A percentile compares a stretch with the other conserved stretches of the same genome.
Conservation (phyloP, 2,888 invertebrate genomes). For the Drosophila bunnanda region DNA sequence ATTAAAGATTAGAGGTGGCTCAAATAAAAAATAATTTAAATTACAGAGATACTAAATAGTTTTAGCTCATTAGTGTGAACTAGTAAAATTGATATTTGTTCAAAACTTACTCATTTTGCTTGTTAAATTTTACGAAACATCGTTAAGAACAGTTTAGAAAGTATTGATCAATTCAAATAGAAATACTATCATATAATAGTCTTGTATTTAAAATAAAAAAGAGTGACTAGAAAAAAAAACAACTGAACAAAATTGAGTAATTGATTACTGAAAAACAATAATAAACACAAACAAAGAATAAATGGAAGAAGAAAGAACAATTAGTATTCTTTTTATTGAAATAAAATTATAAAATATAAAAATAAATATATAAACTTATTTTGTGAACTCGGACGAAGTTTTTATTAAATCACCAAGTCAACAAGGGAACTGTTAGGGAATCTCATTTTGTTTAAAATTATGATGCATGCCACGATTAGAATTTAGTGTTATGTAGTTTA, state of each 20-base stretch:
- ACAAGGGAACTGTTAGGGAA: background rate
- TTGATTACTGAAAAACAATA: too few relatives aligned
- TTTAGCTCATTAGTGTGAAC: too few relatives aligned
- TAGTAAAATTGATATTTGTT: too few relatives aligned
- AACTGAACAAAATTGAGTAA: too few relatives aligned
- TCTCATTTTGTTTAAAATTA: background rate
- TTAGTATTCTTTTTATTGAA: too few relatives aligned
- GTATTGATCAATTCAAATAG: background rate
- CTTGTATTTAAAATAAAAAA: background rate
- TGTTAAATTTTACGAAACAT: background rate
- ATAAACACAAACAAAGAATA: too few relatives aligned
- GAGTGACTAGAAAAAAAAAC: too few relatives aligned
- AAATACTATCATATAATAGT: background rate
- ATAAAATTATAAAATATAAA: too few relatives aligned
- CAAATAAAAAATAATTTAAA: background rate
- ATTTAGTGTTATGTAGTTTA: background rate
- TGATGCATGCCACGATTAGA: background rate
- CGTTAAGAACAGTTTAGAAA: background rate
- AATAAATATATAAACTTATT: too few relatives aligned
- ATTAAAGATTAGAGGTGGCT: background rate
- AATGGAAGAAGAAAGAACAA: too few relatives aligned
- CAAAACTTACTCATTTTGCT: too few relatives aligned
- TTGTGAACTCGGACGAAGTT: background rate
- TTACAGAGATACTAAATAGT: background rate
- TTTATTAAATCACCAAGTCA: background rate